phyloP scores from a whole-genome alignment of 1,140 invertebrate genomes.

The Cotesia chilonis region DNA sequence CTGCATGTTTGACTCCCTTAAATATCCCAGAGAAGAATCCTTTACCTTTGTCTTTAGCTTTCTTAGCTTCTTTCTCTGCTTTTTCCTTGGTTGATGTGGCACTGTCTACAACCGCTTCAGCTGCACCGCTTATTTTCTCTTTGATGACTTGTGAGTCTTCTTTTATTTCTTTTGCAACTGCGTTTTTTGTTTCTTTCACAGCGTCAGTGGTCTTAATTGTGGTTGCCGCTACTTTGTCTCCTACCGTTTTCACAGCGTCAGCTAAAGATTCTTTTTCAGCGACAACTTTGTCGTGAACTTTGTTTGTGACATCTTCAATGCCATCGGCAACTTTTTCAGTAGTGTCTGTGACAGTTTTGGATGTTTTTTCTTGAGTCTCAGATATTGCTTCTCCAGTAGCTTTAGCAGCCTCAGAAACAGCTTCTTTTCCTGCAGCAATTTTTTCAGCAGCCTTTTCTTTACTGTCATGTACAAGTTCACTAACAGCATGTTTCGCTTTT shows the following conservation, averaged over 20 bases:
- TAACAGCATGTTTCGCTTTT: slow-evolving; percentile 33
- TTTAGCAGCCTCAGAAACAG: neutral
- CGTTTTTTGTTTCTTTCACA: slow-evolving; percentile 6
- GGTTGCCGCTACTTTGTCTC: slow-evolving; percentile 26
- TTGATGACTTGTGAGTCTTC: slow-evolving; percentile 37
- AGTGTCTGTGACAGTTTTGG: neutral
- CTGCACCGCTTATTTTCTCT: no score
- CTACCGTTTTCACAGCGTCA: neutral
- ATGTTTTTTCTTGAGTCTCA: neutral
- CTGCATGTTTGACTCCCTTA: no score
- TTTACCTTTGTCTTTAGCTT: no score
- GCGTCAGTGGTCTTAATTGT: slow-evolving; percentile 6
- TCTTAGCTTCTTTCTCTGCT: no score
- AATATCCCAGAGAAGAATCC: no score
- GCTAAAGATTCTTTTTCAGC: slow-evolving; percentile 9
- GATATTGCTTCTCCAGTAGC: neutral
- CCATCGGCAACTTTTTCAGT: slow-evolving; percentile 36
- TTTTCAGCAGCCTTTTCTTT: slow-evolving; percentile 21
- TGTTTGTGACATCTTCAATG: slow-evolving; percentile 32
- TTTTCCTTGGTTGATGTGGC: no score
- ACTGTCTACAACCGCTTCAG: no score
- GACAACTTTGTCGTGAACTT: neutral
- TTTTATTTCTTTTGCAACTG: slow-evolving; percentile 40
- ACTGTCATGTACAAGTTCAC: slow-evolving; percentile 30
- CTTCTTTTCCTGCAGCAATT: neutral